phyloP scores from a whole-genome alignment of 2,888 invertebrate genomes.

The Apantesis nais region DNA sequence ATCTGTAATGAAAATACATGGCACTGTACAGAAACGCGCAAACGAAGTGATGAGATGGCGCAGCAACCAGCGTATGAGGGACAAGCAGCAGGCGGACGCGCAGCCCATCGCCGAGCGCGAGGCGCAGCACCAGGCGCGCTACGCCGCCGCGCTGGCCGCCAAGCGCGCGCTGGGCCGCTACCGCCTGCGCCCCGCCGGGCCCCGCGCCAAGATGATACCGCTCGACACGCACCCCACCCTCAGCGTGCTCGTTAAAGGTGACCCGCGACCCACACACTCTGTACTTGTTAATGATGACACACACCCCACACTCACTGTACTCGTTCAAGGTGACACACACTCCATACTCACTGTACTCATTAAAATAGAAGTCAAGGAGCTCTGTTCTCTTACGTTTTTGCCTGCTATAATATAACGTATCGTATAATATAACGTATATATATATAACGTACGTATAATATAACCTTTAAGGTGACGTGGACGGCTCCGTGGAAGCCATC shows the following conservation, averaged over 20 bases:
- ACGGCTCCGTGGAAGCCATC: slow-evolving; percentile 98
- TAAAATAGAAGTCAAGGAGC: too few species aligned
- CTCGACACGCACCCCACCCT: slow-evolving; percentile 84
- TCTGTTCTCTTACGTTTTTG: neutral
- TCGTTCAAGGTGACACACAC: neutral
- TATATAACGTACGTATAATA: too few species aligned
- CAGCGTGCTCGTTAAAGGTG: slow-evolving; percentile 89
- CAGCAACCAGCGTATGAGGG: slow-evolving; percentile 83
- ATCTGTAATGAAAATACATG: neutral
- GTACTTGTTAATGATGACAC: too few species aligned
- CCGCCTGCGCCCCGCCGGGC: slow-evolving; percentile 84
- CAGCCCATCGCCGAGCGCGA: slow-evolving; percentile 88
- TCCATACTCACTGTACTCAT: neutral
- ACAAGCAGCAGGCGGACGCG: slow-evolving; percentile 87
- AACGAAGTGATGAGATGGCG: slow-evolving; percentile 89
- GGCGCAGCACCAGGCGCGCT: slow-evolving; percentile 87
- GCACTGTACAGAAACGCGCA: slow-evolving; percentile 86
- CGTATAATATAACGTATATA: neutral
- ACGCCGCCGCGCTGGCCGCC: slow-evolving; percentile 86
- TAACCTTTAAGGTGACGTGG: slow-evolving; percentile 91
- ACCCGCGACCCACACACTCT: neutral
- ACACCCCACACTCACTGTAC: neutral
- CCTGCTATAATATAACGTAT: neutral
- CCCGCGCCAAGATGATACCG: slow-evolving; percentile 81
- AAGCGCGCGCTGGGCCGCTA: slow-evolving; percentile 87